Conservation (phyloP, 2,888 invertebrate species). For the Eilema griseolum region DNA sequence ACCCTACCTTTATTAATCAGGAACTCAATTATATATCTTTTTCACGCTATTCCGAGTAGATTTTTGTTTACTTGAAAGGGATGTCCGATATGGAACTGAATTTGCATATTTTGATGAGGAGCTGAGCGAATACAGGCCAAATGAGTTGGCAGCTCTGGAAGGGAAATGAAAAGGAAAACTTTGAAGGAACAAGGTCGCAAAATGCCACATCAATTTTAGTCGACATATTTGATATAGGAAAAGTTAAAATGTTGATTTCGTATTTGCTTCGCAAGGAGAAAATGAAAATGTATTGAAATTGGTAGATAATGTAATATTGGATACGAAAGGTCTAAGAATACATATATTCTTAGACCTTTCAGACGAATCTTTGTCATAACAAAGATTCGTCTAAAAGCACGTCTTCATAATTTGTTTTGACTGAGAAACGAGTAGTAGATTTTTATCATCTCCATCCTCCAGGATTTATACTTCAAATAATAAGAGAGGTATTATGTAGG, state of each 20-base stretch:
- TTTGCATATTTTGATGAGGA: constrained; percentile 56
- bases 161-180: constrained; percentile 38
- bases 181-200: constrained; percentile 26
- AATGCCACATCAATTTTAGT: constrained; percentile 26
- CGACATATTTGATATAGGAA: constrained; percentile 17
- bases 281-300: constrained; percentile 5
- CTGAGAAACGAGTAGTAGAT: background rate
- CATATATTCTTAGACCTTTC: no score
- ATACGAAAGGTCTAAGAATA: background rate
- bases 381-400: background rate
- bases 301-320: background rate
- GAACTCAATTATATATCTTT: constrained; percentile 64
- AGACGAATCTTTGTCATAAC: no score
- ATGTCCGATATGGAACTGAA: constrained; percentile 42
- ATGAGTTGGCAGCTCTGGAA: constrained; percentile 37
- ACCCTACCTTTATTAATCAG: constrained; percentile 69
- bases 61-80: constrained; percentile 59
- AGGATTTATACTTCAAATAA: background rate
- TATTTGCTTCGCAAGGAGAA: background rate
- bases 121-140: constrained; percentile 39
- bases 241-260: background rate
- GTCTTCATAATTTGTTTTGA: background rate
- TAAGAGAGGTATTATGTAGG: background rate
- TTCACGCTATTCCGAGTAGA: constrained; percentile 46
- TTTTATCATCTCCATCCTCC: background rate